Conservation (phyloP, 2,888 invertebrate species). For the Syrphus vitripennis region DNA sequence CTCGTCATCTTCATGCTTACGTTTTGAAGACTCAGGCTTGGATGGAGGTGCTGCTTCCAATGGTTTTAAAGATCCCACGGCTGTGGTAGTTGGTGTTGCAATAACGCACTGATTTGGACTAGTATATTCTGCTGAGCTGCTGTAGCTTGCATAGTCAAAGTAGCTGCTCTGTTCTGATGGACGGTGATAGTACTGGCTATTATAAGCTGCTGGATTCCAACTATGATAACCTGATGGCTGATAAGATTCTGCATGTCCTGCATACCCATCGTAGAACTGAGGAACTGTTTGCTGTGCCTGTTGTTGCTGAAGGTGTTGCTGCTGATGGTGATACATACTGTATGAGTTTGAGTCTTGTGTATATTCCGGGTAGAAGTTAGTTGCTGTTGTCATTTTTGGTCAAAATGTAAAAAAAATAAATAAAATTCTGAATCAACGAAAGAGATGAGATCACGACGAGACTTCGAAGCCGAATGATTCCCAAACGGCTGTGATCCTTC, state of each 20-base stretch:
- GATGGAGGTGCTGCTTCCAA: not conserved
- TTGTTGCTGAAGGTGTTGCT: conserved; percentile 47
- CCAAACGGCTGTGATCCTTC: conserved; percentile 74
- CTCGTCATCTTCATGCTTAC: conserved; percentile 35
- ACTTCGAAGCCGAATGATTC: conserved; percentile 77
- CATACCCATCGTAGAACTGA: conserved; percentile 53
- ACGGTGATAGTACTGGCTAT: conserved; percentile 38
- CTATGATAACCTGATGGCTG: conserved; percentile 72
- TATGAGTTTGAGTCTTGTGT: conserved; percentile 49
- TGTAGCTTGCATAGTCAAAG: conserved; percentile 72
- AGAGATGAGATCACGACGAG: conserved; percentile 78
- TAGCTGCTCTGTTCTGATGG: conserved; percentile 44
- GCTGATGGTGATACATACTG: conserved; percentile 53
- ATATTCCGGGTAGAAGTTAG: conserved; percentile 78
- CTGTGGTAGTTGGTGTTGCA: not conserved
- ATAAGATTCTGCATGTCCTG: conserved; percentile 72
- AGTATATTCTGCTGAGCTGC: conserved; percentile 12
- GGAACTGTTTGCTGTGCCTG: conserved; percentile 10
- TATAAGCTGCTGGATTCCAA: conserved; percentile 66
- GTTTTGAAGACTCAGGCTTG: conserved; percentile 6
- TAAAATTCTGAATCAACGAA: conserved; percentile 12
- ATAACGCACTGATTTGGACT: not conserved
- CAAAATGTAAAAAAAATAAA: conserved; percentile 7
- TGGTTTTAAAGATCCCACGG: not conserved
- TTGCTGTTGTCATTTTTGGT: conserved; percentile 76